phyloP scores from a whole-genome alignment of 2,888 invertebrate species.

The Drosophila helvetica region DNA sequence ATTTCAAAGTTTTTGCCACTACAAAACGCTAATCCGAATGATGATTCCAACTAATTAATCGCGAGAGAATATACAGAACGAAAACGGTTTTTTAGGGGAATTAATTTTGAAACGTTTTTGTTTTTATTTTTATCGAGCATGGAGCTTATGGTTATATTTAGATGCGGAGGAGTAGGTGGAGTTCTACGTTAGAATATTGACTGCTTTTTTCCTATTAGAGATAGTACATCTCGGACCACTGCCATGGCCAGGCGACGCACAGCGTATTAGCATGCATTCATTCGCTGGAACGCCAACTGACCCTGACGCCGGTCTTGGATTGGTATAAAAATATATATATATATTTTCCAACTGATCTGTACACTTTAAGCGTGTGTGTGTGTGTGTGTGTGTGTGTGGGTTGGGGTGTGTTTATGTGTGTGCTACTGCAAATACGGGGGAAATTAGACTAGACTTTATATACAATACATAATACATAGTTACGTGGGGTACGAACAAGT shows the following conservation, averaged over 20 bases:
- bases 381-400: constrained; percentile 1
- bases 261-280: background rate
- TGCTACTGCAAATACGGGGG: constrained; percentile 5
- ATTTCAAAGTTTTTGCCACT: background rate
- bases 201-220: background rate
- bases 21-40: background rate
- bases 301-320: background rate
- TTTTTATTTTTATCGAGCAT: background rate
- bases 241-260: background rate
- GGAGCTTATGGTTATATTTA: background rate
- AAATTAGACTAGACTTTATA: constrained; percentile 31
- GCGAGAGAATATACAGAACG: background rate
- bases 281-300: background rate
- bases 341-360: constrained; percentile 19
- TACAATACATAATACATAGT: constrained; percentile 33
- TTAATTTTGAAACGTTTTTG: background rate
- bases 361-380: constrained; percentile 29
- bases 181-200: background rate
- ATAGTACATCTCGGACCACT: background rate
- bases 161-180: background rate
- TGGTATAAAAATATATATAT: background rate
- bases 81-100: background rate
- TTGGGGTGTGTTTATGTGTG: background rate
- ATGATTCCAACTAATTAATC: background rate
- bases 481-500: constrained; percentile 26